Percentiles rank a stretch among this genome's conserved stretches.
Conservation (phyloP, 1,140 invertebrate genomes). For the Drosophila pseudoananassae region DNA sequence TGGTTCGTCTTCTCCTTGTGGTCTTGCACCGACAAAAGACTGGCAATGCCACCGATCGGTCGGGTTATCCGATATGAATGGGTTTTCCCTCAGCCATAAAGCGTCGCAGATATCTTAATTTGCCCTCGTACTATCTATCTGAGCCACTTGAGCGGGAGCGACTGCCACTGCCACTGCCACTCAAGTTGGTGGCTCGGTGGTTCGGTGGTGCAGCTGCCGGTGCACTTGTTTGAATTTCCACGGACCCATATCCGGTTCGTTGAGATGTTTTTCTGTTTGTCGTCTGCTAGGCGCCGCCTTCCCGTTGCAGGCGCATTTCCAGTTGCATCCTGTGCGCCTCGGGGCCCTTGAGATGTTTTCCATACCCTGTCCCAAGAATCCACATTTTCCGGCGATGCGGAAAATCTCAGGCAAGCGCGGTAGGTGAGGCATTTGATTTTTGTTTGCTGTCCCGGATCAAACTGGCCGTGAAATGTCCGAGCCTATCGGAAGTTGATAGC, state of each 20-base stretch:
- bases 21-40: slow-evolving; percentile 53
- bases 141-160: slow-evolving; percentile 40
- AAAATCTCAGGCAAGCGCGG: slow-evolving; percentile 58
- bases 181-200: slow-evolving; percentile 41
- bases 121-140: slow-evolving; percentile 61
- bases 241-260: slow-evolving; percentile 44
- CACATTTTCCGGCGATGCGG: slow-evolving; percentile 54
- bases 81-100: slow-evolving; percentile 51
- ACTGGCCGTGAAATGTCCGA: slow-evolving; percentile 75
- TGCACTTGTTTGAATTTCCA: slow-evolving; percentile 79
- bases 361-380: slow-evolving; percentile 17
- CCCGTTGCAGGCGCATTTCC: slow-evolving; percentile 58
- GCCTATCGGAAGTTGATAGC: slow-evolving; percentile 77
- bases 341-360: slow-evolving; percentile 54
- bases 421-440: slow-evolving; percentile 69
- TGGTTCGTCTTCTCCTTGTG: slow-evolving; percentile 23
- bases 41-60: slow-evolving; percentile 12
- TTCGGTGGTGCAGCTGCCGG: slow-evolving; percentile 39
- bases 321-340: slow-evolving; percentile 60
- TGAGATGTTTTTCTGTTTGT: slow-evolving; percentile 18
- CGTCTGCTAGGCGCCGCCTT: slow-evolving; percentile 55
- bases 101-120: slow-evolving; percentile 80
- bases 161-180: slow-evolving; percentile 31
- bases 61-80: slow-evolving; percentile 52
- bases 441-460: slow-evolving; percentile 68